Percentiles rank a stretch among this genome's conserved stretches.
Conservation (phyloP, 2,888 invertebrate genomes). For the Muscina levida region DNA sequence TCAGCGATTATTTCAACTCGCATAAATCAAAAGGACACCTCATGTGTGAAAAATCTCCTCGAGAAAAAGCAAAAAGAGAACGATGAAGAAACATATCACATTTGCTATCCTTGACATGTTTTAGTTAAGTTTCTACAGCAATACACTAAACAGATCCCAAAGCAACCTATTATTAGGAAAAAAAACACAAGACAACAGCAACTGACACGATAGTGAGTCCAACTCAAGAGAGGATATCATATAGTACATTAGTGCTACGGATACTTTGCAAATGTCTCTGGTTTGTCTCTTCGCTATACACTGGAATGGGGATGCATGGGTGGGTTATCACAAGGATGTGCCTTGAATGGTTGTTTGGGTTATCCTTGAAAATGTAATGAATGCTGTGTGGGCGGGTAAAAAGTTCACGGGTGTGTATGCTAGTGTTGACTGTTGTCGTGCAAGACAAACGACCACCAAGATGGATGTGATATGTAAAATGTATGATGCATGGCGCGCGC, state of each 20-base stretch:
- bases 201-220: slow-evolving; percentile 13
- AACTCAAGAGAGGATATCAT: slow-evolving; percentile 19
- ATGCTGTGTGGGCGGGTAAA: slow-evolving; percentile 48
- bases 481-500: slow-evolving; percentile 75
- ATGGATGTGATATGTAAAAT: slow-evolving; percentile 76
- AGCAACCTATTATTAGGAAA: slow-evolving; percentile 57
- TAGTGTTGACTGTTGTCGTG: slow-evolving; percentile 47
- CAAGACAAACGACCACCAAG: slow-evolving; percentile 66
- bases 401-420: slow-evolving; percentile 9
- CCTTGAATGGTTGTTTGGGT: slow-evolving; percentile 8
- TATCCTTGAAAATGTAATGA: slow-evolving; percentile 57
- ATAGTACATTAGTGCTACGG: background rate
- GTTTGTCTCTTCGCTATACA: slow-evolving; percentile 55
- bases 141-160: slow-evolving; percentile 59
- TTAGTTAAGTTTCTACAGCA: slow-evolving; percentile 44
- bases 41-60: slow-evolving; percentile 44
- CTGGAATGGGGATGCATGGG: background rate
- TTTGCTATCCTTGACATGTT: slow-evolving; percentile 61
- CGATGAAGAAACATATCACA: slow-evolving; percentile 45
- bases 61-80: slow-evolving; percentile 25
- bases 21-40: slow-evolving; percentile 59
- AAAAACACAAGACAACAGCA: slow-evolving; percentile 41
- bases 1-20: slow-evolving; percentile 44
- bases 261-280: slow-evolving; percentile 36
- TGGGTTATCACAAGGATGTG: background rate